Base-by-base conservation (phyloP, 2,797 vertebrate species). In the Trachurus trachurus region DNA sequence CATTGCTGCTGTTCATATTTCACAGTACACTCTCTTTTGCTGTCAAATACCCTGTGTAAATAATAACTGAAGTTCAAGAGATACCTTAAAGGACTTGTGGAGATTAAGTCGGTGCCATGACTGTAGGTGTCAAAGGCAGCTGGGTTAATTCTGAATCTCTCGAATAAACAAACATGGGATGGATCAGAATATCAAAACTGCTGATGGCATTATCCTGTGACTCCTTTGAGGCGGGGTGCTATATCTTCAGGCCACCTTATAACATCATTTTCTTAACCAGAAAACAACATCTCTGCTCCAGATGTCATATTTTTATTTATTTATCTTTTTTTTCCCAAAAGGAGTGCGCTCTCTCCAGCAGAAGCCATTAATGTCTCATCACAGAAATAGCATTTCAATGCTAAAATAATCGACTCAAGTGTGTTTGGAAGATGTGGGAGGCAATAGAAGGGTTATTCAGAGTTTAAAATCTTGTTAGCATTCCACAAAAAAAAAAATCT, bases 121-220 rank as follows among this genome's bases (percentile, higher is more conserved):
- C 54, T 76, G 22, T 50, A 66, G 66, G 68, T 66, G 71, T 78
- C 56, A 71, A 53, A 79, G 52, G 11, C 52, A 69, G 54, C 31
- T 52, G 62, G 73, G 80, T 86, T 85, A 71, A 90, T 74, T 83
- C 61, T 64, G 61, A 81, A 79, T 78, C 61, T 65, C 74, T 83
- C 61, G 71, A 90, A 87, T 78, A 77, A 88, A 86, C 69, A 77
- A 88, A 86, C 69, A 77, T 78, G 86, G 83, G 87, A 90, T 76
- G 72, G 80, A 88, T 93, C 77, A 80, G 66, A 87, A 91, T 90
- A 82, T 88, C 78, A 88, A 71, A 93, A 87, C 76, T 79, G 82
- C 83, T 90, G 85, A 92, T 84, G 85, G 75, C 82, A 87, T 91
- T 87, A 87, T 89, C 84, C 71, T 87, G 80, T 82, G 74, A 85